phyloP scores from a whole-genome alignment of 2,797 vertebrate genomes.

The Alca torda region DNA sequence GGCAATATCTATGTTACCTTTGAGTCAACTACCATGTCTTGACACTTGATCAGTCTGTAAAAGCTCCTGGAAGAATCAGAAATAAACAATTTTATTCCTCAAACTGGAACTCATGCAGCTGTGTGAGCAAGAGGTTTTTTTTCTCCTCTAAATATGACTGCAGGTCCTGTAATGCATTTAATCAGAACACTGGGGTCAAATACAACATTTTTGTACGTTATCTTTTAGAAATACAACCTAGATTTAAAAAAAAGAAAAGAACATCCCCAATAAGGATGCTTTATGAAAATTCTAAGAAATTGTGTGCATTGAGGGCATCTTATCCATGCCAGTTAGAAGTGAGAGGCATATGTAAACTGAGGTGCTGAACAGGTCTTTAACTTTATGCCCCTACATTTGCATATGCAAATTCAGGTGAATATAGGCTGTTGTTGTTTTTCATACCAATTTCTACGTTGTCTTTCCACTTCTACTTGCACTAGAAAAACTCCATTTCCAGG shows the following conservation, averaged over 20 bases:
- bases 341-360: background rate
- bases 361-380: background rate
- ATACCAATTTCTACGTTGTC: background rate
- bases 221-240: background rate
- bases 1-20: conserved; percentile 52
- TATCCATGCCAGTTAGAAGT: background rate
- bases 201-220: background rate
- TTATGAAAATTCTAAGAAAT: background rate
- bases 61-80: conserved; percentile 56
- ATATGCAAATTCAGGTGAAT: background rate
- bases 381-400: background rate
- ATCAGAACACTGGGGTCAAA: background rate
- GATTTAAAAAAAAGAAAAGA: background rate
- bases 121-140: background rate
- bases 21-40: conserved; percentile 61
- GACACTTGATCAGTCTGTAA: conserved; percentile 58
- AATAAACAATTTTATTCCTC: conserved; percentile 60
- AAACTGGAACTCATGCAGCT: background rate
- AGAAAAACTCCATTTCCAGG: background rate
- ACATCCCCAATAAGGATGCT: background rate
- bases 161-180: conserved; percentile 22
- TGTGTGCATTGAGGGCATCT: background rate
- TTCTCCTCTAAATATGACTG: background rate
- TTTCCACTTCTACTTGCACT: background rate
- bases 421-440: background rate